Percentiles rank a stretch among this genome's conserved stretches.
phyloP scores from a whole-genome alignment of 1,140 invertebrate genomes.

The Heliconius eleuchia region DNA sequence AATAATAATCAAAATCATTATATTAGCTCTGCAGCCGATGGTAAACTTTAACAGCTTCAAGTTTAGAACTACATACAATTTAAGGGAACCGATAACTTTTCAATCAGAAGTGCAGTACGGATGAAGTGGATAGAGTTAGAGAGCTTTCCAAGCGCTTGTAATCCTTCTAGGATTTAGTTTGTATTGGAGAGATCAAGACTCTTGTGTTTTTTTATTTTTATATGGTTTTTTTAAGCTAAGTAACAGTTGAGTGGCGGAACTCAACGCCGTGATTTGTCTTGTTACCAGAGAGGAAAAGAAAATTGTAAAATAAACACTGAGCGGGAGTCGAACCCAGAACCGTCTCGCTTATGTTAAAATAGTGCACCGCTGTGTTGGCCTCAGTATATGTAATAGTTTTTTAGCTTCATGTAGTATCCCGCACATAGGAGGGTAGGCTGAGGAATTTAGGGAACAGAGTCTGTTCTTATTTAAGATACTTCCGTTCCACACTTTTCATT shows the following conservation, averaged over 20 bases:
- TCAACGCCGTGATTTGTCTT: no score
- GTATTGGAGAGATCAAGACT: not conserved
- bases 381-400: not conserved
- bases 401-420: no score
- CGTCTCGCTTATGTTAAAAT: no score
- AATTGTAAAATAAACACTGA: no score
- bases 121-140: not conserved
- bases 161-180: not conserved
- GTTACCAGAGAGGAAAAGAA: no score
- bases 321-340: no score
- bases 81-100: not conserved
- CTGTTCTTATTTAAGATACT: no score
- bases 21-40: not conserved
- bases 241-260: no score
- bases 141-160: not conserved
- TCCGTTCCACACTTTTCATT: no score
- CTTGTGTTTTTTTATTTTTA: not conserved
- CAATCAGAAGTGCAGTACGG: not conserved
- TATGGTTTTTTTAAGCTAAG: not conserved
- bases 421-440: no score
- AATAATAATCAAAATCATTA: not conserved
- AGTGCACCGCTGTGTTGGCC: no score
- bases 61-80: not conserved
- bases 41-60: not conserved
- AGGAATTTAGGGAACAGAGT: no score